A percentile compares a stretch with the other conserved stretches of the same genome.
Evolutionary conservation across 2,797 vertebrate species (phyloP).

Genomic region (Eulemur rubriventer): DNA sequence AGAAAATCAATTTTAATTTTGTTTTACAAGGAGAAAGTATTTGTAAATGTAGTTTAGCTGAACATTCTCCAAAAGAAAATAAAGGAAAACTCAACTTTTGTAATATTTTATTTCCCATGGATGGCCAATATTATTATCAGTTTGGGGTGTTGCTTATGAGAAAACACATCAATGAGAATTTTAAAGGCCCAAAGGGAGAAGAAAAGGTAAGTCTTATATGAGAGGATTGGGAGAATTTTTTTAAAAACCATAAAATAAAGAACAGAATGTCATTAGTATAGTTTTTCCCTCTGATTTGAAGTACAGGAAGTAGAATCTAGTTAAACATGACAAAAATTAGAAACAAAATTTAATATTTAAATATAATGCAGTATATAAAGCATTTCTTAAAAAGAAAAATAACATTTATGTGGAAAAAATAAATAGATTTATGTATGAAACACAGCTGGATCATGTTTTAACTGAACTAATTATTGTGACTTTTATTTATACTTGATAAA

Average conservation of each 20-base stretch:
- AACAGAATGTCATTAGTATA: background rate
- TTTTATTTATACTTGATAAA: background rate
- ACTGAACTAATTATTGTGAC: background rate
- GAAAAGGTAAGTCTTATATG: background rate
- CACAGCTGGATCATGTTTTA: background rate
- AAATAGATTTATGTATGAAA: background rate
- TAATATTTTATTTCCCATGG: conserved; percentile 3
- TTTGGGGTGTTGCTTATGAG: background rate
- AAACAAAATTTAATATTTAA: background rate
- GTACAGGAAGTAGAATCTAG: background rate
- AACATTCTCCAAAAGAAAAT: background rate
- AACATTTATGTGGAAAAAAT: background rate
- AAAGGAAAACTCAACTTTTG: background rate
- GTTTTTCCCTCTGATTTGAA: background rate
- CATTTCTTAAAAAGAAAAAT: background rate
- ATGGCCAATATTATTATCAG: background rate
- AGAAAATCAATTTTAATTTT: conserved; percentile 32
- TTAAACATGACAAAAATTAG: background rate
- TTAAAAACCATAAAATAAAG: background rate
- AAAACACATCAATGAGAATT: conserved; percentile 33
- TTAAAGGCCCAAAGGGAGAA: background rate
- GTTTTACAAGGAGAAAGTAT: background rate
- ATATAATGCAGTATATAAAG: background rate
- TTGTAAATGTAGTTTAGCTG: background rate
- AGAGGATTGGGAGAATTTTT: background rate